A percentile compares a stretch with the other conserved stretches of the same genome.
Conservation (phyloP, 2,888 invertebrate species). For the Tricholauxania praeusta region DNA sequence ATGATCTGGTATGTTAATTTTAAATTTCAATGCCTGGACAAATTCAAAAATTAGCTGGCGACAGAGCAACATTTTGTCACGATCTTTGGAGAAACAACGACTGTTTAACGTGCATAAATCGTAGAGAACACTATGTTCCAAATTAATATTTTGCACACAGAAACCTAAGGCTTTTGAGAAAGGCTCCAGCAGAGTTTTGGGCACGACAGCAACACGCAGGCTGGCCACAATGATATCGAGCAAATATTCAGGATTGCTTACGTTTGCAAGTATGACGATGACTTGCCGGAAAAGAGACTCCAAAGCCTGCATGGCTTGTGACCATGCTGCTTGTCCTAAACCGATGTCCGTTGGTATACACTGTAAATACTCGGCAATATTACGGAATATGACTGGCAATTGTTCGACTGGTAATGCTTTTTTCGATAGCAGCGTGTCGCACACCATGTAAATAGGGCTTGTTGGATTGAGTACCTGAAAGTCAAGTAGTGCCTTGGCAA, state of each 20-base stretch:
- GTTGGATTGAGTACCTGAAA: slow-evolving; percentile 96
- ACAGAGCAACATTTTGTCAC: slow-evolving; percentile 93
- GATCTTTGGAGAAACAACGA: slow-evolving; percentile 88
- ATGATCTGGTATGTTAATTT: slow-evolving; percentile 92
- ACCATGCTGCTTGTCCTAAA: slow-evolving; percentile 80
- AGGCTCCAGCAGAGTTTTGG: slow-evolving; percentile 85
- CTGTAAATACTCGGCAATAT: slow-evolving; percentile 94
- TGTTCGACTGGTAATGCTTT: slow-evolving; percentile 80
- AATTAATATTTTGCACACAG: slow-evolving; percentile 88
- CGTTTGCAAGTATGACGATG: slow-evolving; percentile 75
- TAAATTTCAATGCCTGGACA: slow-evolving; percentile 95
- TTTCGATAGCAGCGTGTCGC: slow-evolving; percentile 79
- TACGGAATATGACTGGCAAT: slow-evolving; percentile 85
- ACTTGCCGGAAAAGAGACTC: slow-evolving; percentile 88
- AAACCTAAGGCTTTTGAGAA: slow-evolving; percentile 95
- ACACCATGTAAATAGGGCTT: slow-evolving; percentile 90
- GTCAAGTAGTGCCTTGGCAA: slow-evolving; percentile 92
- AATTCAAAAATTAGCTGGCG: slow-evolving; percentile 94
- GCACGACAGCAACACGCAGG: slow-evolving; percentile 84
- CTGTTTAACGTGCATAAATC: slow-evolving; percentile 93
- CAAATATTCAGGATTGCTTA: slow-evolving; percentile 79
- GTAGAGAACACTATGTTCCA: slow-evolving; percentile 83
- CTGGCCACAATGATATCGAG: slow-evolving; percentile 83
- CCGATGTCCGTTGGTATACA: slow-evolving; percentile 87
- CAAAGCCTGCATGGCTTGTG: slow-evolving; percentile 84